Base-by-base conservation (phyloP, 2,113 vertebrate species). In the Nannobrachium achirus region DNA sequence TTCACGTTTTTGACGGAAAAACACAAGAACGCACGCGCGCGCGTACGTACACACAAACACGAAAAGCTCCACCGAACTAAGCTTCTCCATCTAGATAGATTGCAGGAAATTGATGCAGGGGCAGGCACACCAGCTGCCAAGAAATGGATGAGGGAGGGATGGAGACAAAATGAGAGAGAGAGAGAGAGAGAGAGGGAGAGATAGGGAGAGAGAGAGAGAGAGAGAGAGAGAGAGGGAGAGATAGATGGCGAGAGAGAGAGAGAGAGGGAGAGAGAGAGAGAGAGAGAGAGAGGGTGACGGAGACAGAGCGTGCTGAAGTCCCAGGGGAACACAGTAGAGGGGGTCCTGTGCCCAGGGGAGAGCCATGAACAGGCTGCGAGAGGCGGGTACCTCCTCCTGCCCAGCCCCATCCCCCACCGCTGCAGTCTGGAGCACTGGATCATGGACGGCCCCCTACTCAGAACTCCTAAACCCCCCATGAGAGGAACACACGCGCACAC, bases 321-420 rank as follows among this genome's bases (percentile, higher is more conserved):
- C 71, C 65, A 1, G 3, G 71, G 73, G 78, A 64, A 20, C 1
- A 6, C 6, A 56, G 82, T 7, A 56, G 75, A 71, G 83, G 75
- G 76, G 80, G 83, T 73, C 84, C 85, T 61, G 82, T 66, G 66
- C 83, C 79, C 86, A 65, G 51, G 86, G 79, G 88, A 79, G 19
- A 60, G 69, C 80, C 56, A 55, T 69, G 80, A 86, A 84, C 85
- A 91, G 75, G 89, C 91, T 90, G 91, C 51, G 80, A 83, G 86
- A 90, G 86, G 89, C 86, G 83, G 91, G 91, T 92, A 90, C 88
- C 87, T 83, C 91, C 91, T 85, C 87, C 86, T 78, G 65, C 69
- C 9, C 75, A 72, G 73, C 73, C 82, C 46, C 62, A 67, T 71
- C 63, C 66, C 65, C 82, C 78, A 5, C 15, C 50, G 10, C 51